phyloP scores from a whole-genome alignment of 2,797 vertebrate genomes.

The Limosa lapponica region DNA sequence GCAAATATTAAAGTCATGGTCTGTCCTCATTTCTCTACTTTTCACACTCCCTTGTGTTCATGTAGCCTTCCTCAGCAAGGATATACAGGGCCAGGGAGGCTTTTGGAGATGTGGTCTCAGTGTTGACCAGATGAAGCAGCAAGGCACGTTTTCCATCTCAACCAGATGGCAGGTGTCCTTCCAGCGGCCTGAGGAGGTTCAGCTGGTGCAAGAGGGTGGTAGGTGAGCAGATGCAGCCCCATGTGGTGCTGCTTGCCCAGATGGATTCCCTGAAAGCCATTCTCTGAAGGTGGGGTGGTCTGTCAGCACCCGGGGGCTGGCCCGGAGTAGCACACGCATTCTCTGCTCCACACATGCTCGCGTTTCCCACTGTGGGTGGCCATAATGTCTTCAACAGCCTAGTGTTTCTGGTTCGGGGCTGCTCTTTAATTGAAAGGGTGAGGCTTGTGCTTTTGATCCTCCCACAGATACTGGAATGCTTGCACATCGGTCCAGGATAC shows the following conservation, averaged over 20 bases:
- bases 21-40: neutral
- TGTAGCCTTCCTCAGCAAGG: neutral
- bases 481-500: neutral
- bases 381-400: neutral
- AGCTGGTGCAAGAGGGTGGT: neutral
- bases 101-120: neutral
- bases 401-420: neutral
- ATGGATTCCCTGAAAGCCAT: neutral
- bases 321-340: rapidly evolving
- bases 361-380: neutral
- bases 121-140: neutral
- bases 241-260: neutral
- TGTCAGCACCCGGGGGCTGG: neutral
- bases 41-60: neutral
- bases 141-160: neutral
- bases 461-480: neutral
- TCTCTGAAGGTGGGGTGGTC: neutral
- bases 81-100: neutral
- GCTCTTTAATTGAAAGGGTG: neutral
- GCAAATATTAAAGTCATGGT: neutral
- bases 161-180: neutral
- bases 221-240: neutral
- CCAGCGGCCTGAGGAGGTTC: neutral
- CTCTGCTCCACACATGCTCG: neutral
- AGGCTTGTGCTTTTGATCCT: conserved; percentile 15